Evolutionary conservation across 2,888 invertebrate genomes (phyloP).

Genomic region (Endomychus coccineus): DNA sequence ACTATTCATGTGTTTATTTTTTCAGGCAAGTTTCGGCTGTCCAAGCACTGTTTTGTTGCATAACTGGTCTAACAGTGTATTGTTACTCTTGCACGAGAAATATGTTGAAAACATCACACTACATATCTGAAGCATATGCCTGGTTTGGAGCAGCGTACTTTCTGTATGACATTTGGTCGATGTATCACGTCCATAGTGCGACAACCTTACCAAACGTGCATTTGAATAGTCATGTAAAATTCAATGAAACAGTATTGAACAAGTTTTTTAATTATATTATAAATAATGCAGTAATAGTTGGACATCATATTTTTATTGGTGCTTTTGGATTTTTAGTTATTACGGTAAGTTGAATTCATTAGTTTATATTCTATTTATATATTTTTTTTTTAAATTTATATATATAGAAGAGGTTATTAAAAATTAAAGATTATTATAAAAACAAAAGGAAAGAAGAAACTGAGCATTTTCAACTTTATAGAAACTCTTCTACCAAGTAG

Average conservation of each 20-base stretch:
- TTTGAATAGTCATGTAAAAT: no score
- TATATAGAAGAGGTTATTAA: no score
- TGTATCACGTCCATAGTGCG: conserved; percentile 59
- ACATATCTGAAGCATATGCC: conserved; percentile 67
- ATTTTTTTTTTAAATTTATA: no score
- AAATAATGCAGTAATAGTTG: conserved; percentile 63
- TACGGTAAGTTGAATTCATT: conserved; percentile 62
- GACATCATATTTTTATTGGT: conserved; percentile 68
- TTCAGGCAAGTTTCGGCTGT: conserved; percentile 63
- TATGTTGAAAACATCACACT: conserved; percentile 61
- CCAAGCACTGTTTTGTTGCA: conserved; percentile 60
- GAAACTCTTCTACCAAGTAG: no score
- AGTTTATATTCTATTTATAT: no score
- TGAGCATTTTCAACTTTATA: no score
- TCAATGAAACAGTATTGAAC: no score
- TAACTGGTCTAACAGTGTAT: conserved; percentile 60
- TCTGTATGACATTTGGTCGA: conserved; percentile 73
- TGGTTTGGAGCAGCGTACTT: conserved; percentile 76
- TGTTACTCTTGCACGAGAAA: conserved; percentile 61
- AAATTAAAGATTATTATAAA: no score
- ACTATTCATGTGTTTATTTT: conserved; percentile 9
- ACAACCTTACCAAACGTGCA: no score
- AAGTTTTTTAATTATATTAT: conserved; percentile 34
- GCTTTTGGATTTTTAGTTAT: conserved; percentile 67
- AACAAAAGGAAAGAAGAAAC: no score